Evolutionary conservation across 2,797 vertebrate genomes (phyloP).

Genomic region (Amblyraja radiata): DNA sequence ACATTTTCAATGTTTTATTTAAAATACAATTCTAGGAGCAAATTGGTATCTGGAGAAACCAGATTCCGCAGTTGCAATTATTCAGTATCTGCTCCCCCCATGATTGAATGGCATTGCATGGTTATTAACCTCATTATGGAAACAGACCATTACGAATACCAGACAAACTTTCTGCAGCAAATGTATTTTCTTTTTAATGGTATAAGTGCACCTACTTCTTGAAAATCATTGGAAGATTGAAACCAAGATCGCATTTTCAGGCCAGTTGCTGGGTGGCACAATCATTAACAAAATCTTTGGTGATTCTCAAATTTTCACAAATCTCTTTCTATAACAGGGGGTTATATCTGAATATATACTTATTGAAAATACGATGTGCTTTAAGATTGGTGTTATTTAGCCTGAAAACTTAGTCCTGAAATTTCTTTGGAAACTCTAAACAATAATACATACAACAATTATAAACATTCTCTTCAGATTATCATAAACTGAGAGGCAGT

Average conservation of each 20-base stretch:
- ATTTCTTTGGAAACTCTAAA: background rate
- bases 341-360: background rate
- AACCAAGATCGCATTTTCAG: too few species aligned
- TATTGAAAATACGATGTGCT: background rate
- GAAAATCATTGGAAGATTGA: background rate
- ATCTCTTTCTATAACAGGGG: background rate
- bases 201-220: background rate
- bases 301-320: background rate
- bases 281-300: background rate
- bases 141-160: background rate
- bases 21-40: background rate
- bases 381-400: background rate
- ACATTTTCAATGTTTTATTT: background rate
- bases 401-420: background rate
- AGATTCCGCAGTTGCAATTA: too few species aligned
- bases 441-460: background rate
- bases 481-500: background rate
- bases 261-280: background rate
- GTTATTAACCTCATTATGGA: background rate
- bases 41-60: background rate
- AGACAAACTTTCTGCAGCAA: background rate
- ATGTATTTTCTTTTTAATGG: background rate
- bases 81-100: background rate
- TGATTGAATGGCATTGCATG: background rate
- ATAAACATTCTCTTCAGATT: too few species aligned